Base-by-base conservation (phyloP, 2,113 vertebrate species). In the Melanotaenia duboulayi region DNA sequence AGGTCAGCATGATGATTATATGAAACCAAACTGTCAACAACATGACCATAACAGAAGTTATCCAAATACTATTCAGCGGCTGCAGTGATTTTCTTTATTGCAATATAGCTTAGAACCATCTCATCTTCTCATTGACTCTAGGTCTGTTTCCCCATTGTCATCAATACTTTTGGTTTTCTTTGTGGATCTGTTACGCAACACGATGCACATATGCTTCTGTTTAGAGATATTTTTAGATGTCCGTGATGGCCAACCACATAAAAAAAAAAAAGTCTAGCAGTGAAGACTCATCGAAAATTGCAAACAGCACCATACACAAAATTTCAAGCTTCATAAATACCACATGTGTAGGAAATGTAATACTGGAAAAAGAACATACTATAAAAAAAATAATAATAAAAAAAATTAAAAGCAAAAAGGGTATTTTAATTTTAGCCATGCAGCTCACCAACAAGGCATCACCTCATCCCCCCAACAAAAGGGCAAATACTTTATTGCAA, bases 151-250 rank as follows among this genome's bases (percentile, higher is more conserved):
- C 44, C 59, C 19, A 7, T 44, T 65, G 78, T 75, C 79, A 84
- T 71, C 60, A 75, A 69, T 60, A 67, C 42, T 71, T 67, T 61
- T 35, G 25, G 61, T 65, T 87, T 69, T 42, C 40, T 82, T 71
- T 65, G 50, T 35, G 49, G 49, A 72, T 74, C 37, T 46, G 85
- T 93, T 93, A 93, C 72, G 89, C 87, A 94, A 93, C 49, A 72
- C 56, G 17, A 20, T 13, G 17, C 58, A 55, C 90, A 93, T 82
- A 89, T 90, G 91, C 87, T 91, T 92, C 78, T 83, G 71, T 91
- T 94, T 90, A 92, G 61, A 68, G 87, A 83, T 94, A 93, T 93
- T 92, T 94, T 93, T 94, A 94, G 89, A 80, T 17, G 51, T 67
- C 77, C 72, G 62, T 65, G 60, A 88, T 49, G 42, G 74, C 74